A percentile compares a stretch with the other conserved stretches of the same genome.
These are phyloP conservation scores for Chloromyia formosa DNA, from an alignment of 2,888 invertebrate species.

Conservation along the genomic window DNA sequence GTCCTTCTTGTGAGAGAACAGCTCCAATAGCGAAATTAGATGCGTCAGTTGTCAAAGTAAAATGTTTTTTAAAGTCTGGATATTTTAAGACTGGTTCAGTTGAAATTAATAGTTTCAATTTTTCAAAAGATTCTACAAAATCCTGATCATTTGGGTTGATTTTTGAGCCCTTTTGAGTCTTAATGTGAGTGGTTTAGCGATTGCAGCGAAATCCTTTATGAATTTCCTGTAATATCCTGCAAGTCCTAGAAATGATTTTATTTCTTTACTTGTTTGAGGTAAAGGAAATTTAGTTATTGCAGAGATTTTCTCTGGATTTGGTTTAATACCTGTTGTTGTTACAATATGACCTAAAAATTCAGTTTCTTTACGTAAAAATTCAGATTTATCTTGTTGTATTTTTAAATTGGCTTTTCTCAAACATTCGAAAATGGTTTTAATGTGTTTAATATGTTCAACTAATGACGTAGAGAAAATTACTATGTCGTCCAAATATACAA, in stretches of 20 bases:
- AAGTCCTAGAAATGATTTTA: slow-evolving; percentile 29
- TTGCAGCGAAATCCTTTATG: slow-evolving; percentile 18
- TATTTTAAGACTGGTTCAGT: background rate
- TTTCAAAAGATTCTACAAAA: slow-evolving; percentile 2
- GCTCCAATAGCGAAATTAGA: background rate
- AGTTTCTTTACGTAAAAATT: slow-evolving; percentile 1
- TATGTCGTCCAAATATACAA: slow-evolving; percentile 14
- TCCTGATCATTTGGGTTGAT: background rate
- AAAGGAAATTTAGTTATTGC: background rate
- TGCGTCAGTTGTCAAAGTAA: slow-evolving; percentile 2
- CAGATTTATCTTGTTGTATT: slow-evolving; percentile 1
- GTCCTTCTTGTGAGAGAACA: slow-evolving; percentile 1
- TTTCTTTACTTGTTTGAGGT: slow-evolving; percentile 18
- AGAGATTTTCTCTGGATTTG: slow-evolving; percentile 15
- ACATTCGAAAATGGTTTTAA: background rate
- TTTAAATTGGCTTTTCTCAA: background rate
- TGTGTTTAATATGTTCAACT: background rate
- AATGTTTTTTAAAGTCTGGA: background rate
- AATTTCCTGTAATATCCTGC: slow-evolving; percentile 26
- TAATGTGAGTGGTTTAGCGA: slow-evolving; percentile 12
- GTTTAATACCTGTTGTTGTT: slow-evolving; percentile 10
- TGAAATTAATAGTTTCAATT: background rate
- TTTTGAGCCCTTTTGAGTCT: background rate
- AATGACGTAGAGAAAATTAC: background rate
- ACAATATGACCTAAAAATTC: slow-evolving; percentile 18